Evolutionary conservation across 2,888 invertebrate species (phyloP).

Genomic region (Chrysolina haemoptera): DNA sequence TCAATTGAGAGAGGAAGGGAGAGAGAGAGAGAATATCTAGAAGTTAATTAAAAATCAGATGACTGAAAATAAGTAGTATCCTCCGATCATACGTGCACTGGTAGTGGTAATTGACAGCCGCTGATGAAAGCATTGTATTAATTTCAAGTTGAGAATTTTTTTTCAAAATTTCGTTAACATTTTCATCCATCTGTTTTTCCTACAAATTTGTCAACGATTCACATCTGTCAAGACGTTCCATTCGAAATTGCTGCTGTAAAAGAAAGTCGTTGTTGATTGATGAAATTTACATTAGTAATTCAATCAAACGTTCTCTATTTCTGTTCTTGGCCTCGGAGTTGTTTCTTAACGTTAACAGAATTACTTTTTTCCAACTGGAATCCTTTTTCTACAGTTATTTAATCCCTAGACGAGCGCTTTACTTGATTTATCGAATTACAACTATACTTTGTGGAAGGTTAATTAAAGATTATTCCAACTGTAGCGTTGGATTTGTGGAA

Average conservation of each 20-base stretch:
- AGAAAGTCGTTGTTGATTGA: neutral
- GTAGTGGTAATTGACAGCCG: neutral
- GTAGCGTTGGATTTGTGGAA: neutral
- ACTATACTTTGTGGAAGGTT: neutral
- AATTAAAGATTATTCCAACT: neutral
- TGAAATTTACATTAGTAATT: neutral
- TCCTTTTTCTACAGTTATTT: neutral
- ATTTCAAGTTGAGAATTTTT: neutral
- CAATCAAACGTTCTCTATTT: neutral
- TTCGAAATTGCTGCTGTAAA: neutral
- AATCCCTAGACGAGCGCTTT: neutral
- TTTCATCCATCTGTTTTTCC: neutral
- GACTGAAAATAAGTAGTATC: neutral
- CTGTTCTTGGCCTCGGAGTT: neutral
- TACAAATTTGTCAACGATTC: neutral
- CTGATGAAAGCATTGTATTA: neutral
- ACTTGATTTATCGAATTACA: neutral
- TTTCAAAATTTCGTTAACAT: neutral
- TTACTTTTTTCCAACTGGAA: neutral
- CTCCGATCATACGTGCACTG: neutral
- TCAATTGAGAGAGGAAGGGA: neutral
- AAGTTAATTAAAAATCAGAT: neutral
- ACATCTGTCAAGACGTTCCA: neutral
- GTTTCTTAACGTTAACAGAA: neutral
- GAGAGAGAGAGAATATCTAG: conserved; percentile 24